Conservation (phyloP, 2,888 invertebrate genomes). For the Cremastobaeus sp. region DNA sequence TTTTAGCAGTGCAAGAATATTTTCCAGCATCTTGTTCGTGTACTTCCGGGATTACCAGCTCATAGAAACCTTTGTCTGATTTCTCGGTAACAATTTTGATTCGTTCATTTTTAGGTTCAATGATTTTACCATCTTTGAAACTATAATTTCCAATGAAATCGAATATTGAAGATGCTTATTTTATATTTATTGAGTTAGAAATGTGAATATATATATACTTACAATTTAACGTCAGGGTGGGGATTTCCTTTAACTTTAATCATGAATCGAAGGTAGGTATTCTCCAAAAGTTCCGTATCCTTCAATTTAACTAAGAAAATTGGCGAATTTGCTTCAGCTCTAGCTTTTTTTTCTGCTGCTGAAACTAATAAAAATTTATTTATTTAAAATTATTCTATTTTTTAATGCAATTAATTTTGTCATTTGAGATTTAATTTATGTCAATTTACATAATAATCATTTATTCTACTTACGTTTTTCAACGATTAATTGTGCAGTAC, state of each 20-base stretch:
- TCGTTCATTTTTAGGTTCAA: constrained; percentile 84
- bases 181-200: not conserved
- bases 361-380: constrained; percentile 81
- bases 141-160: constrained; percentile 78
- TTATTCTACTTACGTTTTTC: constrained; percentile 90
- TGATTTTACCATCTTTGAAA: constrained; percentile 88
- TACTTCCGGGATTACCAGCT: constrained; percentile 91
- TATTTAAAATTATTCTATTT: constrained; percentile 8
- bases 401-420: too few species aligned
- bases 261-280: constrained; percentile 92
- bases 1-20: constrained; percentile 91
- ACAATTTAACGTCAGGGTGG: constrained; percentile 94
- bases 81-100: constrained; percentile 86
- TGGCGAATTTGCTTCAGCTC: constrained; percentile 86
- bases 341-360: constrained; percentile 84
- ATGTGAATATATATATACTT: constrained; percentile 78
- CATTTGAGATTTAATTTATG: too few species aligned
- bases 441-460: too few species aligned
- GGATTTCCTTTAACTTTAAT: constrained; percentile 92
- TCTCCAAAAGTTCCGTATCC: constrained; percentile 91
- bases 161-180: not conserved
- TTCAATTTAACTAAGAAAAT: constrained; percentile 91
- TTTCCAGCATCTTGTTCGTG: constrained; percentile 87
- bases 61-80: constrained; percentile 90
- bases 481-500: constrained; percentile 92